Evolutionary conservation across 1,140 invertebrate genomes (phyloP).

Genomic region (Palaemon carinicauda): DNA sequence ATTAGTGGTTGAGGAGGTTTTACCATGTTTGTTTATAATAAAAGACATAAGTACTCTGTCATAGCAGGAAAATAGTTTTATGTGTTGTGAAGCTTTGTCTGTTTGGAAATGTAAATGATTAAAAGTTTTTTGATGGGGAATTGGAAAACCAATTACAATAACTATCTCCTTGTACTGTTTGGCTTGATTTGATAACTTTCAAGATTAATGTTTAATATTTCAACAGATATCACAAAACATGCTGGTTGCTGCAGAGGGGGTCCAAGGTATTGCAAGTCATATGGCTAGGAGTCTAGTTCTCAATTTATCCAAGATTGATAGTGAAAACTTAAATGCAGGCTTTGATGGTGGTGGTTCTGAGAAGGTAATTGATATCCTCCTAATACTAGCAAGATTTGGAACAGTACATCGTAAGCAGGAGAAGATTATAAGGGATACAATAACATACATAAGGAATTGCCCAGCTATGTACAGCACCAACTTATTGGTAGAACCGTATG

Average conservation of each 20-base stretch:
- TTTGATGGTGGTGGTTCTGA: background rate
- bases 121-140: too few relatives aligned
- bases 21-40: too few relatives aligned
- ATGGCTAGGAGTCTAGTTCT: conserved; percentile 22
- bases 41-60: too few relatives aligned
- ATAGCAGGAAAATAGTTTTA: too few relatives aligned
- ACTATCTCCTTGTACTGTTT: background rate
- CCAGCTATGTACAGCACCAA: conserved; percentile 3
- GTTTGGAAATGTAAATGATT: too few relatives aligned
- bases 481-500: background rate
- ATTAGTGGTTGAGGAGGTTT: too few relatives aligned
- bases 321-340: too few relatives aligned
- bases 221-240: conserved; percentile 31
- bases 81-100: too few relatives aligned
- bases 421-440: conserved; percentile 19
- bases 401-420: conserved; percentile 36
- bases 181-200: background rate
- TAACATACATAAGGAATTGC: conserved; percentile 5
- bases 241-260: conserved; percentile 7
- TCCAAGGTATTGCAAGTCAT: conserved; percentile 27
- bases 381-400: conserved; percentile 30
- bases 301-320: background rate
- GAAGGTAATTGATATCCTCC: background rate
- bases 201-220: too few relatives aligned
- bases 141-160: too few relatives aligned